phyloP scores from a whole-genome alignment of 2,888 invertebrate genomes.

The Lypha dubia region DNA sequence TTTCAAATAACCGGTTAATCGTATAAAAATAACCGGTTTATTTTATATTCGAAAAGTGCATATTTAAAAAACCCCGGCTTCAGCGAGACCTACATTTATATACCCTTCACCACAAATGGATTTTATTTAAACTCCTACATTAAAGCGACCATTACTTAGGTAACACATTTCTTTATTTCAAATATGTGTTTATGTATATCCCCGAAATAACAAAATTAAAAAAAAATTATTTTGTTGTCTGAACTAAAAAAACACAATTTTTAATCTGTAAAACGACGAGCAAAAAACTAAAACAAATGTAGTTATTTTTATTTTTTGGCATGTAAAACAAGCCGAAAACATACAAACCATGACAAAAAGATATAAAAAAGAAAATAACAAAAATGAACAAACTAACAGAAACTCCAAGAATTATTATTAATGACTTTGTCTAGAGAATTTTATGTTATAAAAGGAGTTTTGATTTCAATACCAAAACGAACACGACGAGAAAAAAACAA shows the following conservation, averaged over 20 bases:
- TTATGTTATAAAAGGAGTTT: conserved; percentile 76
- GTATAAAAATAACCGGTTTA: no score
- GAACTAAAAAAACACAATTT: conserved; percentile 53
- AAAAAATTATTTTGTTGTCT: conserved; percentile 34
- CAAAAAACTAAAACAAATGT: conserved; percentile 53
- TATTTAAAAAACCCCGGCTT: no score
- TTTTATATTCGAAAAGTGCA: no score
- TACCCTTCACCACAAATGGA: no score
- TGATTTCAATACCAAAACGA: conserved; percentile 68
- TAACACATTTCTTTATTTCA: background rate
- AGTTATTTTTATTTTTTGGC: conserved; percentile 69
- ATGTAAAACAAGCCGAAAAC: conserved; percentile 71
- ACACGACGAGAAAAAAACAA: conserved; percentile 27
- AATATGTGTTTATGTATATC: no score
- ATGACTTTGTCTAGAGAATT: conserved; percentile 79
- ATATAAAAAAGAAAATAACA: conserved; percentile 27
- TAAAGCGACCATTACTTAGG: background rate
- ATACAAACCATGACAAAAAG: conserved; percentile 59
- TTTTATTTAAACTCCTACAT: background rate
- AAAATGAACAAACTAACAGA: conserved; percentile 56
- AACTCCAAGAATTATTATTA: conserved; percentile 77
- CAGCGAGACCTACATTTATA: no score
- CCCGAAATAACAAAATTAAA: conserved; percentile 21
- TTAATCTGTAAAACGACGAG: conserved; percentile 46
- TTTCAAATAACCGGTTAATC: no score